These are phyloP conservation scores for Perca fluviatilis DNA, from an alignment of 2,113 vertebrate genomes.

Conservation along the genomic window DNA sequence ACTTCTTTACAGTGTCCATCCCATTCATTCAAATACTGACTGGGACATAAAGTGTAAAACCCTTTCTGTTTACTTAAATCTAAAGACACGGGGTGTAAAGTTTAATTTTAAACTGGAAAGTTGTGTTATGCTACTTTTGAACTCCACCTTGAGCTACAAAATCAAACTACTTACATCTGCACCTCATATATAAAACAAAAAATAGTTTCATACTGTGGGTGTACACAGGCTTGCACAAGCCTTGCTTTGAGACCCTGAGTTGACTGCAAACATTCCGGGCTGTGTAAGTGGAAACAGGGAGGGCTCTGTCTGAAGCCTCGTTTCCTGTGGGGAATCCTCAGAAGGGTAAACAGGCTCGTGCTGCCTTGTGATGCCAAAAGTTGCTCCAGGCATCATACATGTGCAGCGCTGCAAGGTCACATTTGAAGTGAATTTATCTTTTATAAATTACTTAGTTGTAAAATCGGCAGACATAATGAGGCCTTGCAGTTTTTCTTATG, in stretches of 20 bases:
- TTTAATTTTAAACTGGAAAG: background rate
- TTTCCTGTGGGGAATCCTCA: conserved; percentile 51
- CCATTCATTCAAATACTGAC: background rate
- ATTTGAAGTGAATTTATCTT: background rate
- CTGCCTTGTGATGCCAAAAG: conserved; percentile 62
- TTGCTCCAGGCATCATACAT: conserved; percentile 25
- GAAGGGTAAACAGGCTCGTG: conserved; percentile 45
- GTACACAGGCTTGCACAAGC: conserved; percentile 4
- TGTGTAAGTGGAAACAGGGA: conserved; percentile 52
- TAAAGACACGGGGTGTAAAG: too few species aligned
- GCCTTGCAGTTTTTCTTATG: background rate
- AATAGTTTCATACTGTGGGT: background rate
- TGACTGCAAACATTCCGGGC: conserved; percentile 35
- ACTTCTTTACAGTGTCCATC: background rate
- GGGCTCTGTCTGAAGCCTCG: conserved; percentile 53
- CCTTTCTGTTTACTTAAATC: background rate
- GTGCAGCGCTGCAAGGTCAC: background rate
- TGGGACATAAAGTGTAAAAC: background rate
- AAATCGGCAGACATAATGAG: background rate
- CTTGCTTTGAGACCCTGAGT: conserved; percentile 10
- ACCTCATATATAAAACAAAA: background rate
- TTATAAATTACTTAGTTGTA: background rate
- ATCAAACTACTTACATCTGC: background rate
- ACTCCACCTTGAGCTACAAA: background rate
- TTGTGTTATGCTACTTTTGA: background rate